Evolutionary conservation across 2,113 vertebrate genomes (phyloP), one percentile per base, ranked within the genome.

Genomic region (Cyanoramphus novaezelandiae): DNA sequence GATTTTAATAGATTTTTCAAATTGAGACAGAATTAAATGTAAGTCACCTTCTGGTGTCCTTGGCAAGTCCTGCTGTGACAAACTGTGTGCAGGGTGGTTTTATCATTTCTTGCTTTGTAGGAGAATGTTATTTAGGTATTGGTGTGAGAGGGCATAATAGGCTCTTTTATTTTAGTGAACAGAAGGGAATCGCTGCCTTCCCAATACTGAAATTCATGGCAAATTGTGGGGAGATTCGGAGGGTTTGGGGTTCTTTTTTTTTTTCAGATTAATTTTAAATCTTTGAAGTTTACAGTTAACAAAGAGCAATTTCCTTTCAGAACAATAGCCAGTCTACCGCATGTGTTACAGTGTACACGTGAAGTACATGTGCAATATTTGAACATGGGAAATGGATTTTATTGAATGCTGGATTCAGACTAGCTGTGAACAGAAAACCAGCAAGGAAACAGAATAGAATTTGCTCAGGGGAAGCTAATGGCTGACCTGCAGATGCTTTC

Each of bases 31-130:
- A 92, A 81, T 90, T 88, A 81, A 90, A 70, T 90, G 9, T 53
- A 90, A 92, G 86, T 95, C 91, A 95, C 83, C 60, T 92, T 92
- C 88, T 93, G 83, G 77, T 95, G 77, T 95, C 95, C 91, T 91
- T 95, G 88, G 47, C 86, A 92, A 75, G 65, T 71, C 60, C 24
- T 83, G 1, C 60, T 70, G 68, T 85, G 80, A 74, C 55, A 92
- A 83, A 55, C 33, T 21, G 7, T 18, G 21, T 67, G 39, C 46
- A 55, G 50, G 28, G 14, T 55, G 10, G 59, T 86, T 49, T 88
- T 77, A 35, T 55, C 39, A 33, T 81, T 41, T 37, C 53, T 88
- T 88, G 46, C 55, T 91, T 95, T 93, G 50, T 31, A 71, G 50
- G 18, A 52, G 64, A 91, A 81, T 83, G 18, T 64, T 94, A 39